A percentile compares a stretch with the other conserved stretches of the same genome.
Conservation (phyloP, 2,888 invertebrate genomes). For the Mesochorus sp. region DNA sequence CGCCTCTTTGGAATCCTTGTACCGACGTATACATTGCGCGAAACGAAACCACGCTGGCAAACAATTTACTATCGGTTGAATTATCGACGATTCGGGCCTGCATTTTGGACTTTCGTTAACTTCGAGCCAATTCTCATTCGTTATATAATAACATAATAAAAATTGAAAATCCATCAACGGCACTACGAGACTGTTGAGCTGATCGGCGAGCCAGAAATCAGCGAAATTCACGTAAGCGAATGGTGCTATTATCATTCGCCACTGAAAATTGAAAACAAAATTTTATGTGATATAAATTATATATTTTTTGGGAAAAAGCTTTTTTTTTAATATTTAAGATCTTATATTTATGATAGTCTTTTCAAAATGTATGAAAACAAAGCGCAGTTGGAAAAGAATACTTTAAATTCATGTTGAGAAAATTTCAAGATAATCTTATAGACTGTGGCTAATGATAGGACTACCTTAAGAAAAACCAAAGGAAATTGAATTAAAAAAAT, state of each 20-base stretch:
- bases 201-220: slow-evolving; percentile 99
- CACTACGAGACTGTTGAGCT: slow-evolving; percentile 95
- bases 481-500: too few relatives aligned
- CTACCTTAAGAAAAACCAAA: too few relatives aligned
- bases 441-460: too few relatives aligned
- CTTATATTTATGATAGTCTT: not conserved
- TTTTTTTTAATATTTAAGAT: slow-evolving; percentile 7
- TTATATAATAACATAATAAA: slow-evolving; percentile 94
- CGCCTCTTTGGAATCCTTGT: slow-evolving; percentile 95
- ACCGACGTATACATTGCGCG: slow-evolving; percentile 97
- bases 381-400: too few relatives aligned
- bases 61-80: slow-evolving; percentile 93
- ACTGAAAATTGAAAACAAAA: slow-evolving; percentile 84
- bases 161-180: slow-evolving; percentile 97
- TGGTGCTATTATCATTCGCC: slow-evolving; percentile 93
- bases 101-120: slow-evolving; percentile 87
- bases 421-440: too few relatives aligned
- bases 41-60: slow-evolving; percentile 99
- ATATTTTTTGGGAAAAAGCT: slow-evolving; percentile 41
- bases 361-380: too few relatives aligned
- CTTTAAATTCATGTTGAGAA: too few relatives aligned
- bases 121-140: slow-evolving; percentile 88
- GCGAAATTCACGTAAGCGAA: slow-evolving; percentile 97
- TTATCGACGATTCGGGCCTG: slow-evolving; percentile 88
- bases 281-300: slow-evolving; percentile 19